Evolutionary conservation across 2,797 vertebrate species (phyloP).

Genomic region (Melanogrammus aeglefinus): DNA sequence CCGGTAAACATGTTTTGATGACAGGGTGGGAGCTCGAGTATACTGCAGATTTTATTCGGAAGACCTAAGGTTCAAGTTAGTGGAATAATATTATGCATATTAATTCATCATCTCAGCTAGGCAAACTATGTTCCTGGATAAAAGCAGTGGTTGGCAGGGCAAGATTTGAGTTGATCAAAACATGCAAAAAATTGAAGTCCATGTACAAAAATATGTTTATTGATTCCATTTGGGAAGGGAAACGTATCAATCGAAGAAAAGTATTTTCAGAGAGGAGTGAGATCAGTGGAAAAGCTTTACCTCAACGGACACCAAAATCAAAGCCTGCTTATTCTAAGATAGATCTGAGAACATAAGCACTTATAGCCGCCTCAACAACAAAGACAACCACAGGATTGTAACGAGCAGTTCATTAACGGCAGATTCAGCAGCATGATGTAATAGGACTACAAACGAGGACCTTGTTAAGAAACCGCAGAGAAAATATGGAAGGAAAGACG

Average conservation of each 20-base stretch:
- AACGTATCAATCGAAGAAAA: constrained; percentile 26
- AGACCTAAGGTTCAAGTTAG: neutral
- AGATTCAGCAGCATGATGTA: constrained; percentile 48
- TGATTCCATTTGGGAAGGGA: constrained; percentile 42
- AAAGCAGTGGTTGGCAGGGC: neutral
- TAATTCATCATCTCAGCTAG: neutral
- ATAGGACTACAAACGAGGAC: constrained; percentile 12
- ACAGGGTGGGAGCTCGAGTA: neutral
- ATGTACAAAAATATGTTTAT: constrained; percentile 74
- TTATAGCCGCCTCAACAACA: neutral
- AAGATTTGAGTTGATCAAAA: neutral
- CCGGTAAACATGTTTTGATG: constrained; percentile 23
- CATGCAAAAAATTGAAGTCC: constrained; percentile 14
- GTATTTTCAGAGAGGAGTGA: constrained; percentile 32
- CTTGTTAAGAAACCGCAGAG: neutral
- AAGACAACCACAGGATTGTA: neutral
- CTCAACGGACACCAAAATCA: constrained; percentile 36
- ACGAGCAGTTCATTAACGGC: constrained; percentile 20
- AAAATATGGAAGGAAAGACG: neutral
- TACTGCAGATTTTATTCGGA: neutral
- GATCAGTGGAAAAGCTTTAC: constrained; percentile 26
- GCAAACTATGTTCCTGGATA: neutral
- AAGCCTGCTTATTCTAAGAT: constrained; percentile 52
- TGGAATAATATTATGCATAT: neutral
- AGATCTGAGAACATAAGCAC: constrained; percentile 48